Evolutionary conservation across 92 coral and sea anemone genomes (phyloP), one percentile per base, ranked within the genome.

Genomic region (Phenganax subtilis): DNA sequence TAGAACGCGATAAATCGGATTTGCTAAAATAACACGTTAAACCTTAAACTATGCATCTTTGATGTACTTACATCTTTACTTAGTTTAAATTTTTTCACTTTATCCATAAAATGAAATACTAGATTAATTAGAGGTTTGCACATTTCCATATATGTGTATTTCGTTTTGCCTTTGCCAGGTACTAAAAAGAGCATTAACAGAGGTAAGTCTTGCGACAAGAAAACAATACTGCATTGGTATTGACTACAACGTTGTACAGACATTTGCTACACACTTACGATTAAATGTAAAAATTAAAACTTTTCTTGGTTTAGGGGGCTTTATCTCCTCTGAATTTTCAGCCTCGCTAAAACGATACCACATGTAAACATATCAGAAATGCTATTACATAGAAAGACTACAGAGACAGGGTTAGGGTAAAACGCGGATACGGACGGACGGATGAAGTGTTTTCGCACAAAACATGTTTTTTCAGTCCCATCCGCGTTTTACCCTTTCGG

Each of bases 201-300:
- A 52, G 68, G 75, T 12, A 56, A 51, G 12, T 63, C n/a, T 51
- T 75, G 28, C 10, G 20, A 16, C 70, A 27, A n/a, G 44, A 47
- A 20, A 29, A 12, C 52, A 68, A 63, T 12, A 37, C 47, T 37
- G 47, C 47, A 37, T 37, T 37, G 5, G 47, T 5, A 37, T 37
- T 37, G 47, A 37, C 3, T 37, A 37, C 47, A 37, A 37, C 67
- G 28, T 51, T 57, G n/a, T 30, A 1, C 71, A 20, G 37, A 29
- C 12, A 30, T 28, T 73, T 29, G 3, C 54, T 28, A 66, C 28
- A 81, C 67, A 82, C 96, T 75, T 81, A 94, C 98, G 97, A 84
- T 85, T 90, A 76, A 94, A 92, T 84, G 92, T 94, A 85, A 94
- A 94, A 72, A 92, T 86, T 77, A 94, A 84, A 9, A 94, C 98